phyloP scores from a whole-genome alignment of 2,113 vertebrate species.

The Lathamus discolor region DNA sequence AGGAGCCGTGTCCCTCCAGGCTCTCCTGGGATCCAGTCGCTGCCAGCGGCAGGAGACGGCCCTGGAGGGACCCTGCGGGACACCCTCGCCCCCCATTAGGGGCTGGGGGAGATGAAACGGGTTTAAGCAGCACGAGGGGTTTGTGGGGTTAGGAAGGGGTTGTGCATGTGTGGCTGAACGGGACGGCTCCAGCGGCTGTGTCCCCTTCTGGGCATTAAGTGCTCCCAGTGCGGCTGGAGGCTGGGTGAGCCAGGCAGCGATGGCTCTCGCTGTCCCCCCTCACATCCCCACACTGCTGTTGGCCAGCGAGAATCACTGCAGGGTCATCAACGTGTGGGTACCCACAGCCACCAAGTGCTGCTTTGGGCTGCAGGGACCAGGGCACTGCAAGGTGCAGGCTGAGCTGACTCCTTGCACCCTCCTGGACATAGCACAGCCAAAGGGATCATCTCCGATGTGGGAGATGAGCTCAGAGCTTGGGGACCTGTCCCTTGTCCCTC shows the following conservation, averaged over 20 bases:
- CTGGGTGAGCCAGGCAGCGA: not conserved
- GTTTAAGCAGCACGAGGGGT: not conserved
- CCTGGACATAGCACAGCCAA: accelerated
- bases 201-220: not conserved
- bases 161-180: not conserved
- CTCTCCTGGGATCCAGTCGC: not conserved
- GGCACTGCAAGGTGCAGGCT: not conserved
- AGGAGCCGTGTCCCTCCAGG: not conserved
- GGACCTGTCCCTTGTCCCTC: not conserved
- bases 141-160: not conserved
- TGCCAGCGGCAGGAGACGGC: not conserved
- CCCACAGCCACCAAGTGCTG: not conserved
- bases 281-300: accelerated
- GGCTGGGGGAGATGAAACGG: not conserved
- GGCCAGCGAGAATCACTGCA: not conserved
- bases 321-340: accelerated
- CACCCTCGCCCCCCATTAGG: accelerated
- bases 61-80: not conserved
- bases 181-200: accelerated
- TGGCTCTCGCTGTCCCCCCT: not conserved
- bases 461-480: accelerated
- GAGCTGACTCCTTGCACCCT: not conserved
- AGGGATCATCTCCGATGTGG: accelerated
- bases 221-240: not conserved
- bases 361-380: not conserved